Evolutionary conservation across 2,797 vertebrate genomes (phyloP).

Genomic region (Heliangelus exortis): DNA sequence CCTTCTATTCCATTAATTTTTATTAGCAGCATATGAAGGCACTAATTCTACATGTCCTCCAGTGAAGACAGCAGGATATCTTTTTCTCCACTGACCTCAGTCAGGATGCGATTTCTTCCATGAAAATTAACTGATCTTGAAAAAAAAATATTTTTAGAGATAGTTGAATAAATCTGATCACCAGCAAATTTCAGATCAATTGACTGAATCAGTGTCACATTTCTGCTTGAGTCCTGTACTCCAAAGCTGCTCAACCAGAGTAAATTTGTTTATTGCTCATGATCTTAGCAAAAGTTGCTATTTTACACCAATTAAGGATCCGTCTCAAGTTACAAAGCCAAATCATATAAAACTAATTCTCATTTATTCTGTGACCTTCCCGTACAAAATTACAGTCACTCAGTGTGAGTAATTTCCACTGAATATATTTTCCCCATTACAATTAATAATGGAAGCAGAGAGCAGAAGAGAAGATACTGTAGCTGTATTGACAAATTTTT

Average conservation of each 20-base stretch:
- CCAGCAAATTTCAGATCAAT: neutral
- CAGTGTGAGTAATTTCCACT: conserved; percentile 14
- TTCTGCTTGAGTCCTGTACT: neutral
- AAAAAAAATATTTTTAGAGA: neutral
- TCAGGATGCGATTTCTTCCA: neutral
- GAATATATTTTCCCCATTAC: conserved; percentile 4
- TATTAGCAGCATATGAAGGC: neutral
- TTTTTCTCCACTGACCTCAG: neutral
- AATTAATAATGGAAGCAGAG: conserved; percentile 19
- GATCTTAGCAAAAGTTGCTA: neutral
- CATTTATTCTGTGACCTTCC: conserved; percentile 25
- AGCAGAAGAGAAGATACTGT: neutral
- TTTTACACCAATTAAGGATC: neutral
- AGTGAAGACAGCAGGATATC: neutral
- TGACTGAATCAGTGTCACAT: neutral
- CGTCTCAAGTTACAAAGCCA: neutral
- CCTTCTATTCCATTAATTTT: neutral
- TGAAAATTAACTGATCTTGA: neutral
- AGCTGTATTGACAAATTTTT: conserved; percentile 8
- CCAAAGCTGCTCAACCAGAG: neutral
- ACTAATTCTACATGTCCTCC: neutral
- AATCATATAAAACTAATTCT: conserved; percentile 1
- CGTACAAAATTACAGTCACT: neutral
- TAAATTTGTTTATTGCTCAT: neutral
- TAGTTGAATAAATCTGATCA: neutral